These are phyloP conservation scores for Oplegnathus fasciatus DNA, from an alignment of 2,113 vertebrate species.

Conservation along the genomic window DNA sequence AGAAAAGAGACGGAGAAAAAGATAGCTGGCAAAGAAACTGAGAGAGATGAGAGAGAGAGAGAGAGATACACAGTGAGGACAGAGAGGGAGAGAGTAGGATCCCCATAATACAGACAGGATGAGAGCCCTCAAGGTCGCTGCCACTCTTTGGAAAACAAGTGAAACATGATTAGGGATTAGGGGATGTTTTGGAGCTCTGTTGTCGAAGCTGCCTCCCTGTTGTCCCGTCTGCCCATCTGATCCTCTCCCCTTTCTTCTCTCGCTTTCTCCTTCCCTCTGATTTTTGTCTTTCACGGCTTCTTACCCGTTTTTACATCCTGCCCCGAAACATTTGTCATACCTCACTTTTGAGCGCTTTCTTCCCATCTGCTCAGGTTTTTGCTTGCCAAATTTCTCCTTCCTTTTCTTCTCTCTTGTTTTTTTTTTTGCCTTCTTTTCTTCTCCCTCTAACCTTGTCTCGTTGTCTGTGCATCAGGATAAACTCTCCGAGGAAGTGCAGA, in stretches of 20 bases:
- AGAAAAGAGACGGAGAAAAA: background rate
- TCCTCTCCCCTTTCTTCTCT: constrained; percentile 33
- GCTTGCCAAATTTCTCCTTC: constrained; percentile 5
- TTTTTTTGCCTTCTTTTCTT: too few species aligned
- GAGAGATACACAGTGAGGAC: constrained; percentile 6
- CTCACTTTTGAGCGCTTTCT: constrained; percentile 31
- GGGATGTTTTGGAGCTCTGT: constrained; percentile 67
- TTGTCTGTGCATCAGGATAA: constrained; percentile 85
- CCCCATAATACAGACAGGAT: constrained; percentile 22
- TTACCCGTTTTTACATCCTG: background rate
- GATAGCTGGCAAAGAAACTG: constrained; percentile 41
- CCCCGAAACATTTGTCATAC: constrained; percentile 37
- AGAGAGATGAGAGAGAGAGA: constrained; percentile 9
- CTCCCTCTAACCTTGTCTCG: constrained; percentile 34
- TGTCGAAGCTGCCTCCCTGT: constrained; percentile 53
- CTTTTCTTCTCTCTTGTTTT: background rate
- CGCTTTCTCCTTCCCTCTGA: constrained; percentile 40
- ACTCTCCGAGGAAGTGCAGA: constrained; percentile 87
- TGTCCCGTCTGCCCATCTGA: constrained; percentile 66
- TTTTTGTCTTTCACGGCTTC: constrained; percentile 51
- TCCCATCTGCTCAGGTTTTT: constrained; percentile 60
- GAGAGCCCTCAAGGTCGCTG: constrained; percentile 71
- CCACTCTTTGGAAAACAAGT: constrained; percentile 63
- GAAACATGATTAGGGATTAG: constrained; percentile 75
- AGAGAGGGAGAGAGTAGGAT: constrained; percentile 2